A percentile compares a stretch with the other conserved stretches of the same genome.
phyloP scores from a whole-genome alignment of 92 coral and sea anemone genomes.

The Metridium senile region DNA sequence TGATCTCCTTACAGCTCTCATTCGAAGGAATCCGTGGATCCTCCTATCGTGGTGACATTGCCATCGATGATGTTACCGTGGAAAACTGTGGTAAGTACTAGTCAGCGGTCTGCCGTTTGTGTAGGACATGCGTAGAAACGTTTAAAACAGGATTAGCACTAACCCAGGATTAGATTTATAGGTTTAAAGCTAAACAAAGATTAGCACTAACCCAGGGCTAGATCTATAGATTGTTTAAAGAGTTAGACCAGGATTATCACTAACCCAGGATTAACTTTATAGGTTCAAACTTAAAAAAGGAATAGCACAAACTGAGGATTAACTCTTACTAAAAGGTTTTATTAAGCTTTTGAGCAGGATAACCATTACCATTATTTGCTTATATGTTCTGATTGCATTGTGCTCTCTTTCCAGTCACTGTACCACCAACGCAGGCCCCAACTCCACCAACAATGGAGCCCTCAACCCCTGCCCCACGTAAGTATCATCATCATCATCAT shows the following conservation, averaged over 20 bases:
- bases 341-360: too few relatives aligned
- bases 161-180: too few relatives aligned
- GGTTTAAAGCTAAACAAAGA: too few relatives aligned
- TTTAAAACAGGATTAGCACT: background rate
- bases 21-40: slow-evolving; percentile 13
- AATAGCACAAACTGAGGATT: too few relatives aligned
- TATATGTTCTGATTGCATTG: background rate
- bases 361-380: too few relatives aligned
- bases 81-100: background rate
- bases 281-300: too few relatives aligned
- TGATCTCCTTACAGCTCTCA: background rate
- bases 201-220: too few relatives aligned
- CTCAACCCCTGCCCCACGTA: background rate
- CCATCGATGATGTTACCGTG: slow-evolving; percentile 11
- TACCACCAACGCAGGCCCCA: background rate
- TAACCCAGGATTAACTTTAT: too few relatives aligned
- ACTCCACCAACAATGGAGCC: background rate
- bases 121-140: background rate
- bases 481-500: background rate
- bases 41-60: slow-evolving; percentile 8
- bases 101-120: background rate
- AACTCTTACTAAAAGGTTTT: too few relatives aligned
- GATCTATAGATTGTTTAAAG: too few relatives aligned
- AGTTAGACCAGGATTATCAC: too few relatives aligned
- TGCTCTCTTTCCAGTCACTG: background rate